These are phyloP conservation scores for Temnothorax rugatulus DNA, from an alignment of 2,888 invertebrate genomes.

Conservation along the genomic window DNA sequence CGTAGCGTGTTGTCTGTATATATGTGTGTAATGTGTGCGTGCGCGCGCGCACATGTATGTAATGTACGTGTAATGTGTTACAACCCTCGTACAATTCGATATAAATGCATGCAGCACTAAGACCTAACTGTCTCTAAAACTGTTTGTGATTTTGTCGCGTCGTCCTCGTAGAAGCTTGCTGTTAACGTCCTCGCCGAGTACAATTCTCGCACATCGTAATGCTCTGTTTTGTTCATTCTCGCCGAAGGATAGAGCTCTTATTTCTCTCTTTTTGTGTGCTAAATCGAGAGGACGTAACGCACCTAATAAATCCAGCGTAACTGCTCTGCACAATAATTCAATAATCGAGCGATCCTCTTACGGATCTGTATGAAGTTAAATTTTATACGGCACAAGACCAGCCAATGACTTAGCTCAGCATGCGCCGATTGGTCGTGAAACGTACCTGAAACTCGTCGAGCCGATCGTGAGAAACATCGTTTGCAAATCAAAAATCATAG, in stretches of 20 bases:
- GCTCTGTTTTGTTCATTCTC: slow-evolving; percentile 3
- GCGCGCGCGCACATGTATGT: background rate
- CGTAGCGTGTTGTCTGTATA: slow-evolving; percentile 29
- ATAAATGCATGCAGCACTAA: slow-evolving; percentile 83
- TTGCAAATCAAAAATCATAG: slow-evolving; percentile 24
- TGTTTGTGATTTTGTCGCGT: slow-evolving; percentile 48
- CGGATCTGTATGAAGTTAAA: slow-evolving; percentile 14
- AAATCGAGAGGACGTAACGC: slow-evolving; percentile 9
- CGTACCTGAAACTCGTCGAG: slow-evolving; percentile 14
- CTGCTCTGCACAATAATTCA: slow-evolving; percentile 28
- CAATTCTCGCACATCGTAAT: background rate
- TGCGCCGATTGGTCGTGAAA: background rate
- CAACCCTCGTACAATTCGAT: slow-evolving; percentile 70
- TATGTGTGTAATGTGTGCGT: background rate
- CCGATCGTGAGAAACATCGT: slow-evolving; percentile 1
- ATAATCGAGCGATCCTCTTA: slow-evolving; percentile 26
- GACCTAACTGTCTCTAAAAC: slow-evolving; percentile 77
- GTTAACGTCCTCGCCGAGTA: slow-evolving; percentile 2
- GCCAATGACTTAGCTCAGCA: background rate
- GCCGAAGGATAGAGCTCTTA: slow-evolving; percentile 47
- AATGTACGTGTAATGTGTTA: slow-evolving; percentile 31
- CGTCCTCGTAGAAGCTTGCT: slow-evolving; percentile 48
- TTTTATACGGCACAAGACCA: background rate
- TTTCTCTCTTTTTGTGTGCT: background rate
- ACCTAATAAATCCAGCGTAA: slow-evolving; percentile 29